Conservation (phyloP, 2,888 invertebrate genomes). For the Drosophila pseudotalamancana region DNA sequence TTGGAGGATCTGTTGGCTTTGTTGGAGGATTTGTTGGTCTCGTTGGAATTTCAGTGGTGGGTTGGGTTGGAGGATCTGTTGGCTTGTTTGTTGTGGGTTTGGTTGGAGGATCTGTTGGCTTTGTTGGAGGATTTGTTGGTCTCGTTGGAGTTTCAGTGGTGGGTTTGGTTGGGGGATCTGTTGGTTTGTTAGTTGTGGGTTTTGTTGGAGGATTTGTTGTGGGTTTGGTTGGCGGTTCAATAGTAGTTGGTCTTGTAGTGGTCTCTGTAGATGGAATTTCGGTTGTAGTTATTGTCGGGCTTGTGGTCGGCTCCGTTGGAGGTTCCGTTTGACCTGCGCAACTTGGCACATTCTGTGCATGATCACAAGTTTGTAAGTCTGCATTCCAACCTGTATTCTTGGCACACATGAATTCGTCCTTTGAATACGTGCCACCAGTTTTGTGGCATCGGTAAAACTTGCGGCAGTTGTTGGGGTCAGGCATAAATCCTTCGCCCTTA, state of each 20-base stretch:
- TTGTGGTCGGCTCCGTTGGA: conserved; percentile 49
- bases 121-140: conserved; percentile 40
- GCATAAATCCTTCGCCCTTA: conserved; percentile 87
- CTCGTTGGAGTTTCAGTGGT: conserved; percentile 19
- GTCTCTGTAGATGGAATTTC: conserved; percentile 37
- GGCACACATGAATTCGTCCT: conserved; percentile 87
- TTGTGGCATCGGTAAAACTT: conserved; percentile 87
- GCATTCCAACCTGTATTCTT: conserved; percentile 90
- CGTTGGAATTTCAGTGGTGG: conserved; percentile 29
- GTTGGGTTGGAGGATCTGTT: conserved; percentile 9
- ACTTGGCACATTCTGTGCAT: conserved; percentile 82
- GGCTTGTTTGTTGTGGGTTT: conserved; percentile 21
- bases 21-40: conserved; percentile 18
- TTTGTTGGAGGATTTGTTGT: conserved; percentile 43
- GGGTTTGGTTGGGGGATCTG: conserved; percentile 2
- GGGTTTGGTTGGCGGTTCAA: conserved; percentile 26
- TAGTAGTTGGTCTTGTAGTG: conserved; percentile 33
- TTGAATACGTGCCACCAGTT: conserved; percentile 83
- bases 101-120: conserved; percentile 25
- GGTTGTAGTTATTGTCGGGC: conserved; percentile 14
- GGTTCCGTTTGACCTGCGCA: conserved; percentile 70
- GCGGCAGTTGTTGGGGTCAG: conserved; percentile 86
- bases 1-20: conserved; percentile 4
- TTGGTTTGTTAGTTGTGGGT: too few relatives aligned
- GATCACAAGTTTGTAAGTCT: conserved; percentile 87